phyloP scores from a whole-genome alignment of 2,888 invertebrate genomes.

The Celastrina argiolus region DNA sequence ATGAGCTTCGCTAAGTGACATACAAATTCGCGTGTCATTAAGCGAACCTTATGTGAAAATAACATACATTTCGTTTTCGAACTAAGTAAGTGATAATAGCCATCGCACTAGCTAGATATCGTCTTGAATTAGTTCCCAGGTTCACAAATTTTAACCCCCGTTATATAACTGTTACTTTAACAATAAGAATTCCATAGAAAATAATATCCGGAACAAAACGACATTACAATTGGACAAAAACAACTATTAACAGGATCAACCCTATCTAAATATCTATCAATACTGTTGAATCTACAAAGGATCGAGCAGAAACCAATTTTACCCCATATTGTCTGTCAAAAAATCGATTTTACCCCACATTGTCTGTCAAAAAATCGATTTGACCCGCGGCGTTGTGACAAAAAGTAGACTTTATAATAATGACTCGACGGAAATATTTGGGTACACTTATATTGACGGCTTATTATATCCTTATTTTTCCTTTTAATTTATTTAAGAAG shows the following conservation, averaged over 20 bases:
- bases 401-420: constrained; percentile 14
- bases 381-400: constrained; percentile 33
- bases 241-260: constrained; percentile 39
- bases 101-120: too few relatives aligned
- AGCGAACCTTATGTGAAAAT: too few relatives aligned
- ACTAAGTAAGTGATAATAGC: too few relatives aligned
- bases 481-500: not conserved
- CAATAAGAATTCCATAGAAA: not conserved
- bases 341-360: constrained; percentile 67
- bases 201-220: constrained; percentile 15
- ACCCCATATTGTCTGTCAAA: constrained; percentile 70
- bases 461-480: not conserved
- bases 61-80: too few relatives aligned
- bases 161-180: constrained; percentile 7
- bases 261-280: constrained; percentile 43
- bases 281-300: constrained; percentile 57
- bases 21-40: too few relatives aligned
- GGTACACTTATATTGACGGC: not conserved
- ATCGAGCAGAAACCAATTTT: constrained; percentile 56
- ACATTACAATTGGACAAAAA: not conserved
- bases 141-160: not conserved
- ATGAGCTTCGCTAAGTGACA: too few relatives aligned
- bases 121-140: too few relatives aligned
- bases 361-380: constrained; percentile 48
- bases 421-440: constrained; percentile 6